These are phyloP conservation scores for Sebastes cheni DNA, from an alignment of 2,797 vertebrate genomes.

Conservation along the genomic window DNA sequence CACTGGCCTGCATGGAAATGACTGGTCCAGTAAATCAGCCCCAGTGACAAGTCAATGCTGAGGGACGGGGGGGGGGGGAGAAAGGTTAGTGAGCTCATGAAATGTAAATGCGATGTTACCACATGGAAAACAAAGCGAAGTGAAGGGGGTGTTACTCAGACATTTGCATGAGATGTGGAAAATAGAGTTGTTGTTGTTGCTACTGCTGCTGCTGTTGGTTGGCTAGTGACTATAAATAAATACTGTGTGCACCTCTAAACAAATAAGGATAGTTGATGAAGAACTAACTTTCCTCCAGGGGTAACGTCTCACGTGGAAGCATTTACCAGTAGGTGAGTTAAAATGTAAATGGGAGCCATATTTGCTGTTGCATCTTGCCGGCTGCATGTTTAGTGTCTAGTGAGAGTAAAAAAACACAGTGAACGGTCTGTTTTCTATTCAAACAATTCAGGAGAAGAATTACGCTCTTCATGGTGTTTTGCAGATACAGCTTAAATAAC, in stretches of 20 bases:
- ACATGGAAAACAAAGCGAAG: conserved; percentile 49
- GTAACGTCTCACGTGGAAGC: conserved; percentile 67
- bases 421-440: neutral
- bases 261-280: conserved; percentile 29
- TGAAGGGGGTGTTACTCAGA: conserved; percentile 3
- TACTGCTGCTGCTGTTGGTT: conserved; percentile 14
- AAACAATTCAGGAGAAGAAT: neutral
- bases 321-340: conserved; percentile 62
- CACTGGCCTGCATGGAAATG: conserved; percentile 66
- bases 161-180: conserved; percentile 66
- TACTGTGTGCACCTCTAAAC: neutral
- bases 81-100: conserved; percentile 71
- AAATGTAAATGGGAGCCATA: conserved; percentile 77
- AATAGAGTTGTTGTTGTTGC: conserved; percentile 7
- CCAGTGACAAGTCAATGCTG: conserved; percentile 61
- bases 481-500: neutral
- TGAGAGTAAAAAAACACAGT: neutral
- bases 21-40: conserved; percentile 68
- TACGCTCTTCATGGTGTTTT: neutral
- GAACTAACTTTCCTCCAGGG: conserved; percentile 17
- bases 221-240: conserved; percentile 38
- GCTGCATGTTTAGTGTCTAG: conserved; percentile 21
- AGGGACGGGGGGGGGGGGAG: neutral
- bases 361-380: conserved; percentile 38
- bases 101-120: conserved; percentile 73